Conservation (phyloP, 2,113 vertebrate genomes). For the Corythornis cristatus region DNA sequence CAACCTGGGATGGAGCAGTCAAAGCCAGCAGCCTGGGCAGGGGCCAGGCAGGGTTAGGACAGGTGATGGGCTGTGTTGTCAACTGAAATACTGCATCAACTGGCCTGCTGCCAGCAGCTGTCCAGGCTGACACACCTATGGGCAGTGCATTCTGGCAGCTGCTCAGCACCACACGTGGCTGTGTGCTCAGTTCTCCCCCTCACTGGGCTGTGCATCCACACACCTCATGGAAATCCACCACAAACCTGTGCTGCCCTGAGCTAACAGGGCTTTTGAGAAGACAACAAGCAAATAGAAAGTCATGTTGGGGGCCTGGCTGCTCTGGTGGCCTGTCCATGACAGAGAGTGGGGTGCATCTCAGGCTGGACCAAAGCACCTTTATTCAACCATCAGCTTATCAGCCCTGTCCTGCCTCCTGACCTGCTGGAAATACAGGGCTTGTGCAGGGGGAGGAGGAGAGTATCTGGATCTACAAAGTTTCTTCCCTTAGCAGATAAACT, state of each 20-base stretch:
- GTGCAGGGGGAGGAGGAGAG: background rate
- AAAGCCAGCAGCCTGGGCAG: background rate
- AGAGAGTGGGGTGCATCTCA: background rate
- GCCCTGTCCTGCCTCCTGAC: background rate
- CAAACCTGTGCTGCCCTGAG: background rate
- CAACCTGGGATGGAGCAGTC: background rate
- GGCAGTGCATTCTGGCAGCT: background rate
- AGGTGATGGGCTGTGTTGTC: background rate
- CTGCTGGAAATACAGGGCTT: background rate
- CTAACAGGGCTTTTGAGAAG: background rate
- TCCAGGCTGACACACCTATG: rapidly evolving
- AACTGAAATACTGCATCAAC: background rate
- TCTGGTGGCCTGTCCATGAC: background rate
- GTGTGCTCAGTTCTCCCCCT: rapidly evolving
- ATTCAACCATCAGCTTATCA: background rate
- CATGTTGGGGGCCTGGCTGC: background rate
- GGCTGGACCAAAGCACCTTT: background rate
- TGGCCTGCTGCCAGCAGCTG: background rate
- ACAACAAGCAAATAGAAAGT: background rate
- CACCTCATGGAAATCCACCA: background rate
- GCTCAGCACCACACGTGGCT: background rate
- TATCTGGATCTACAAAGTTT: background rate
- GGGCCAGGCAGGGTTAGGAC: background rate
- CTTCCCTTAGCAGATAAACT: background rate
- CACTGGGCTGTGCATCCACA: background rate